phyloP scores from a whole-genome alignment of 2,888 invertebrate species.

The Chloromyia formosa region DNA sequence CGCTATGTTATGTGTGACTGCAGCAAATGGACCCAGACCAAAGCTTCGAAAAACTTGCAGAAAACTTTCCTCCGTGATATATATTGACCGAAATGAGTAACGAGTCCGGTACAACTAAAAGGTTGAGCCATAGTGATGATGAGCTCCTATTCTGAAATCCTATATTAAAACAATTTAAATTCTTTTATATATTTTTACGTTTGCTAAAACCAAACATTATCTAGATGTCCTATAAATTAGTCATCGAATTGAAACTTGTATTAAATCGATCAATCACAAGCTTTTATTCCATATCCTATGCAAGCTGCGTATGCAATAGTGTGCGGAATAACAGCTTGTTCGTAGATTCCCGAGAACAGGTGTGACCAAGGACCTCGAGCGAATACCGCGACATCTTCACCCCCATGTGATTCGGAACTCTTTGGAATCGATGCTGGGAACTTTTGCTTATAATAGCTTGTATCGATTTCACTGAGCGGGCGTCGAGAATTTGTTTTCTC shows the following conservation, averaged over 20 bases:
- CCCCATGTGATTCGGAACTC: conserved; percentile 76
- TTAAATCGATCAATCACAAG: conserved; percentile 51
- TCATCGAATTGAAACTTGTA: background rate
- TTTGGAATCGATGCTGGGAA: conserved; percentile 72
- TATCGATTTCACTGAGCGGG: conserved; percentile 54
- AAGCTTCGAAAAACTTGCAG: too few species aligned
- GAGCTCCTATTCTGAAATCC: too few species aligned
- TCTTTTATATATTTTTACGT: background rate
- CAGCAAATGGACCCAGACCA: too few species aligned
- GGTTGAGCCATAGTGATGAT: too few species aligned
- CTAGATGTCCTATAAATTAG: background rate
- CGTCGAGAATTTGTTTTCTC: conserved; percentile 53
- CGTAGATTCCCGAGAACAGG: conserved; percentile 80
- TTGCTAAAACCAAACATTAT: conserved; percentile 32
- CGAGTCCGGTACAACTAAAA: too few species aligned
- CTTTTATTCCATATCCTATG: conserved; percentile 70
- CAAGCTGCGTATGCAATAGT: conserved; percentile 78
- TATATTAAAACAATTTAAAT: too few species aligned
- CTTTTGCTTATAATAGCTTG: conserved; percentile 54
- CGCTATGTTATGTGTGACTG: too few species aligned
- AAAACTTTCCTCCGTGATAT: too few species aligned
- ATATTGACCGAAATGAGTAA: too few species aligned
- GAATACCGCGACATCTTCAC: conserved; percentile 82
- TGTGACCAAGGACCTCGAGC: conserved; percentile 83
- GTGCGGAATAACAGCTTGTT: conserved; percentile 82